Conservation (phyloP, 2,888 invertebrate genomes). For the Dexiosoma caninum region DNA sequence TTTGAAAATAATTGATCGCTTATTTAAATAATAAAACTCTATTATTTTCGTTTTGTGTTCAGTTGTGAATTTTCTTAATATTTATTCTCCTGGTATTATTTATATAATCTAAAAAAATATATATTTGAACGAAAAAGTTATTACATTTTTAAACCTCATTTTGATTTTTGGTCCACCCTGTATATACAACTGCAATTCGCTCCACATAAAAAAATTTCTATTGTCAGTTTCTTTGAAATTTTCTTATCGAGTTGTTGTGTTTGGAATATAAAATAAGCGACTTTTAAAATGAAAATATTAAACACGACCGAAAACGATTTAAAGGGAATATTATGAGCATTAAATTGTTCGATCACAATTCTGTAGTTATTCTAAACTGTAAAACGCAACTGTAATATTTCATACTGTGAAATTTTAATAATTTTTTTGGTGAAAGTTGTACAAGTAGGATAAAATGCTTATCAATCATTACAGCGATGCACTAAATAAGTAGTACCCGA, state of each 20-base stretch:
- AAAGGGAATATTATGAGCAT: neutral
- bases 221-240: constrained; percentile 25
- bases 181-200: too few species aligned
- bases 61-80: too few species aligned
- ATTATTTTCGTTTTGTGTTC: too few species aligned
- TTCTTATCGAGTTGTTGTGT: neutral
- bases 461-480: neutral
- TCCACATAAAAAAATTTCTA: too few species aligned
- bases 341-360: neutral
- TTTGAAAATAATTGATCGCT: too few species aligned
- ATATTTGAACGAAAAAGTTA: too few species aligned
- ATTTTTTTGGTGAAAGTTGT: constrained; percentile 20
- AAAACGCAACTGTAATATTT: constrained; percentile 15
- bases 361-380: neutral
- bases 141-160: neutral
- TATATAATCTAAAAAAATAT: too few species aligned
- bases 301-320: neutral
- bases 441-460: neutral
- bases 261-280: neutral
- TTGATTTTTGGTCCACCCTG: too few species aligned
- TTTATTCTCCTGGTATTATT: too few species aligned
- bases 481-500: neutral
- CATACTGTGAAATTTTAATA: neutral
- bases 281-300: neutral
- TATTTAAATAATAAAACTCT: too few species aligned